A percentile compares a stretch with the other conserved stretches of the same genome.
Evolutionary conservation across 2,888 invertebrate genomes (phyloP).

Genomic region (Encarsia formosa): DNA sequence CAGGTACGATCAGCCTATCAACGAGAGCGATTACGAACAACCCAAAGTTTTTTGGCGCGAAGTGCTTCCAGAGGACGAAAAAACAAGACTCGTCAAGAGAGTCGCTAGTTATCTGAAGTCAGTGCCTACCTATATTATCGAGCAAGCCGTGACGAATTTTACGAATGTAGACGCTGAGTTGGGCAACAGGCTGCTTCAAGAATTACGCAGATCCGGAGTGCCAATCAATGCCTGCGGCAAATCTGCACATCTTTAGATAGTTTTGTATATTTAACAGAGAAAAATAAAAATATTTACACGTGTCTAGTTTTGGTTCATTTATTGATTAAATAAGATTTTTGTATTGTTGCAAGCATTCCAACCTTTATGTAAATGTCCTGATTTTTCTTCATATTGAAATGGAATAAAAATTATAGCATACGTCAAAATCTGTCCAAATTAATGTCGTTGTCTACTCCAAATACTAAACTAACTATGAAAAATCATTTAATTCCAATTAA

Average conservation of each 20-base stretch:
- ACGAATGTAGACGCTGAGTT: conserved; percentile 74
- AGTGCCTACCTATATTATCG: conserved; percentile 83
- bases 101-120: conserved; percentile 73
- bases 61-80: conserved; percentile 71
- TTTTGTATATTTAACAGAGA: no score
- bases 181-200: conserved; percentile 69
- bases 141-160: conserved; percentile 81
- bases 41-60: conserved; percentile 75
- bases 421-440: no score
- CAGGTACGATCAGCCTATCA: conserved; percentile 74
- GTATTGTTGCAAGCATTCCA: no score
- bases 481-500: no score
- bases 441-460: no score
- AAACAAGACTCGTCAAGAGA: conserved; percentile 71
- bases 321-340: no score
- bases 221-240: conserved; percentile 39
- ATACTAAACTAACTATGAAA: no score
- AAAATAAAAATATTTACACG: no score
- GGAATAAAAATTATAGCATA: no score
- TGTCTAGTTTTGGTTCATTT: no score
- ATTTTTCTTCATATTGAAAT: no score
- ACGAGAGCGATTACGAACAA: conserved; percentile 91
- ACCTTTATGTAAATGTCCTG: no score
- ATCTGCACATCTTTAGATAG: conserved; percentile 32
- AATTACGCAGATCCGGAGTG: conserved; percentile 54